Base-by-base conservation (phyloP, 2,113 vertebrate species). In the Menidia beryllina region DNA sequence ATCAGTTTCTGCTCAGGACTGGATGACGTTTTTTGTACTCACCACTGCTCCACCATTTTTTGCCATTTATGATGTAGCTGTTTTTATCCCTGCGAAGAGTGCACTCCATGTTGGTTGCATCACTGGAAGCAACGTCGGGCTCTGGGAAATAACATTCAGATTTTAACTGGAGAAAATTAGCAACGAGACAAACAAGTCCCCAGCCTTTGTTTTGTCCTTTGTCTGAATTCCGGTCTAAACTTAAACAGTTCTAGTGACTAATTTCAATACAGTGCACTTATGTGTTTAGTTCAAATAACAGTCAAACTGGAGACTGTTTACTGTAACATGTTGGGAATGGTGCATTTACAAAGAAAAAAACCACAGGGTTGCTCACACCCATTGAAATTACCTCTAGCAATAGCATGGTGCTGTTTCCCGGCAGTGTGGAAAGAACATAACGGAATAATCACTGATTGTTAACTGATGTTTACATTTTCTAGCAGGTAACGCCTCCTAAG, bases 1-100 rank as follows among this genome's bases (percentile, higher is more conserved):
- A 19, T 21, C 47, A 3, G 23, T 52, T 2, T 12, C 5, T 24
- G 4, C 4, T 47, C 1, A n/a, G 67, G 7, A 53, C 13, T 24
- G 23, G 17, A 12, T 49, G 11, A 62, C 38, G 5, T 62, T 34
- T 50, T n/a, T 75, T 0, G 14, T 3, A 95, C 96, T 91, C 72
- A 98, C 97, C 96, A 25, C 95, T 97, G 89, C 92, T 96, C 97
- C 97, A 98, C 96, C 97, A 99, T 61, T 99, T 98, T 91, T 93
- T 97, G 81, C 97, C 97, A 3, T 96, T 93, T 30, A 99, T 89
- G 30, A 97, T 26, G 0, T 94, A 98, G 77, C 71, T 81, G 25
- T 91, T 87, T 11, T 91, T 91, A 0, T 96, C 94, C 63, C 66
- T 88, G 17, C 73, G 65, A 43, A 98, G 92, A 58, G 79, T 94